phyloP scores from a whole-genome alignment of 1,140 invertebrate genomes.

The Drepana arcuata region DNA sequence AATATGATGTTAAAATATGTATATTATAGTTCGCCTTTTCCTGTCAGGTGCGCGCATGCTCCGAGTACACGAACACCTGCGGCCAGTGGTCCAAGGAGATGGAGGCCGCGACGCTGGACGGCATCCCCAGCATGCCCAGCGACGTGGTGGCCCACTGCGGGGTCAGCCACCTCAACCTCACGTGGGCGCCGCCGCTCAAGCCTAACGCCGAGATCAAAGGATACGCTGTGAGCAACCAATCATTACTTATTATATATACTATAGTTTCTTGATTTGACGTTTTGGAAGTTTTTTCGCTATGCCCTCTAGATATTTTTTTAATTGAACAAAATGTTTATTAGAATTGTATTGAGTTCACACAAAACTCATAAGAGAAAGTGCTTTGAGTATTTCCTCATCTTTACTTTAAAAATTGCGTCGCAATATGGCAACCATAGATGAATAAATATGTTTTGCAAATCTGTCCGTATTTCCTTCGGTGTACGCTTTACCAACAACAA shows the following conservation, averaged over 20 bases:
- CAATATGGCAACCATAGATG: neutral
- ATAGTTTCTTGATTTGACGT: neutral
- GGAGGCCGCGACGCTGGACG: conserved; percentile 86
- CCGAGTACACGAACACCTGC: conserved; percentile 81
- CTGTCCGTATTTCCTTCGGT: neutral
- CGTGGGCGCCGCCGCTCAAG: conserved; percentile 79
- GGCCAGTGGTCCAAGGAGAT: conserved; percentile 82
- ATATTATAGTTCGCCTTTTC: too few species aligned
- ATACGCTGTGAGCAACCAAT: conserved; percentile 79
- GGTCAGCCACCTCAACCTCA: conserved; percentile 75
- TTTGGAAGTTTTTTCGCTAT: neutral
- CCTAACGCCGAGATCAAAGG: conserved; percentile 84
- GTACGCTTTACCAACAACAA: too few species aligned
- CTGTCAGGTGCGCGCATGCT: conserved; percentile 81
- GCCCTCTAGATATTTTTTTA: neutral
- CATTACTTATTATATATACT: conserved; percentile 11
- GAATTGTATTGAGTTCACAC: neutral
- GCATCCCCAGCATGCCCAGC: conserved; percentile 75
- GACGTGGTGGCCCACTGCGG: conserved; percentile 78
- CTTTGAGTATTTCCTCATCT: too few species aligned
- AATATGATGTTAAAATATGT: too few species aligned
- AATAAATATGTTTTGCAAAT: neutral
- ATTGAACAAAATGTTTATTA: neutral
- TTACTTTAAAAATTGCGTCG: neutral
- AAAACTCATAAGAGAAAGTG: too few species aligned